These are phyloP conservation scores for Leuctra nigra DNA, from an alignment of 2,888 invertebrate species.

Conservation along the genomic window DNA sequence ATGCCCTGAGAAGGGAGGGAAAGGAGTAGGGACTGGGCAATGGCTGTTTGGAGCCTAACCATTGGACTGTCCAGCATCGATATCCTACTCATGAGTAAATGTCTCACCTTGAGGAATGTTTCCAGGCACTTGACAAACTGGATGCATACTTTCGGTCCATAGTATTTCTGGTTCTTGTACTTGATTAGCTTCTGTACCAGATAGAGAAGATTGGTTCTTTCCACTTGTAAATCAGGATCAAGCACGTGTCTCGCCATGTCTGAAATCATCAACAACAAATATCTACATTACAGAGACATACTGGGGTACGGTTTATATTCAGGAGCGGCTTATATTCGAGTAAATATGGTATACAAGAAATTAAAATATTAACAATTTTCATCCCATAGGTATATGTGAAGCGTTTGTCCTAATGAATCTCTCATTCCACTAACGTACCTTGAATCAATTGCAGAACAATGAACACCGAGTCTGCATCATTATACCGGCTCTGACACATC, in stretches of 20 bases:
- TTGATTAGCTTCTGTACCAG: constrained; percentile 24
- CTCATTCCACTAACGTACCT: too few relatives aligned
- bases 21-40: too few relatives aligned
- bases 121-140: constrained; percentile 41
- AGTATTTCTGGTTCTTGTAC: constrained; percentile 27
- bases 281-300: background rate
- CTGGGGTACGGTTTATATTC: too few relatives aligned
- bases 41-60: too few relatives aligned
- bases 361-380: too few relatives aligned
- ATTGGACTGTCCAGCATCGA: too few relatives aligned
- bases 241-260: background rate
- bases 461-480: constrained; percentile 36
- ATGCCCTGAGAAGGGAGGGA: too few relatives aligned
- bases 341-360: background rate
- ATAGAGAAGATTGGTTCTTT: constrained; percentile 13
- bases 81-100: too few relatives aligned
- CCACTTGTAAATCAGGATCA: background rate
- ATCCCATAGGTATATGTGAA: background rate
- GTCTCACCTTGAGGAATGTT: constrained; percentile 37
- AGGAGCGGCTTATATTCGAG: background rate
- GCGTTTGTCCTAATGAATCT: background rate
- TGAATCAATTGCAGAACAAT: constrained; percentile 38
- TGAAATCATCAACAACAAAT: background rate
- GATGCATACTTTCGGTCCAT: constrained; percentile 39
- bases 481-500: constrained; percentile 35